Base-by-base conservation (phyloP, 2,888 invertebrate species). In the Tridacna crocea region DNA sequence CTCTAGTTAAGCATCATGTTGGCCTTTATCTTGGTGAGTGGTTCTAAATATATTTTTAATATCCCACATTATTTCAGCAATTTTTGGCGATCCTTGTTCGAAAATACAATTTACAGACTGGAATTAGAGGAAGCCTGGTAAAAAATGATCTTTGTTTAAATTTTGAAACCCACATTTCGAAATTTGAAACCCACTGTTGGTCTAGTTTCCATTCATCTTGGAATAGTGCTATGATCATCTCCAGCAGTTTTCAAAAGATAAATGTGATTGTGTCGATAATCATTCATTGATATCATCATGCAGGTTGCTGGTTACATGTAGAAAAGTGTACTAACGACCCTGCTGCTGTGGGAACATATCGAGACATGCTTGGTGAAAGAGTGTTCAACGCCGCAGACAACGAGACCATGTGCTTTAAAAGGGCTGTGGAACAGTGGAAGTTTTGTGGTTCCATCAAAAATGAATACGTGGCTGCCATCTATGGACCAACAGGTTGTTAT, bases 231-330 rank as follows among this genome's bases (percentile, higher is more conserved):
- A 2, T n/a, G 24, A 27, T 15, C 15, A 26, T 36, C 36, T 36
- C 36, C 8, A 36, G 36, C 36, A 36, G 36, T 36, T 8, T 36
- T 36, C 36, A 2, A 36, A 36, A 36, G 3, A 2, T 36, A 4
- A 36, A 36, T 36, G 36, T n/a, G n/a, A n/a, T n/a, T n/a, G n/a
- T n/a, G n/a, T 36, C 8, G 36, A 36, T 8, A 8, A 36, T 2
- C 36, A 36, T 36, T 36, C 36, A 36, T 36, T 36, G 36, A 36
- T 55, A 61, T 61, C 12, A 24, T 13, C 2, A n/a, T 61, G 15
- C 36, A 87, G 90, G 90, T 19, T 90, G 90, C 74, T 90, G 89
- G 88, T 61, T 90, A 24, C 80, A 82, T n/a, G 77, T 85, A 0
- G 68, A 80, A 13, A 83, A 68, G 63, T 90, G 90, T 75, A 77